phyloP scores from a whole-genome alignment of 64 coral and sea anemone genomes.

The Montipora sp. region DNA sequence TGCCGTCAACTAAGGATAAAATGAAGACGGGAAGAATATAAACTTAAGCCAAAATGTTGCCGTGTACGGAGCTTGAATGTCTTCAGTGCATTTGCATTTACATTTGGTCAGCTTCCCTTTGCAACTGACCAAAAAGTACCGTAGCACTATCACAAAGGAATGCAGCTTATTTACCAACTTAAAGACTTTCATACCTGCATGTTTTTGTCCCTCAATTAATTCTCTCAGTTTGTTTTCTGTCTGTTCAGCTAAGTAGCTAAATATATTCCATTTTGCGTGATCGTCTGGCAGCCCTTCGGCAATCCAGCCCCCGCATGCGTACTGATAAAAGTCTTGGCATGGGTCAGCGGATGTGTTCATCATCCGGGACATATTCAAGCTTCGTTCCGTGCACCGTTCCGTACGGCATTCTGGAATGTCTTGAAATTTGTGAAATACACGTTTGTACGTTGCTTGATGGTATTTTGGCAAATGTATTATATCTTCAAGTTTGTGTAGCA shows the following conservation, averaged over 20 bases:
- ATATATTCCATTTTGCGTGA: conserved; percentile 33
- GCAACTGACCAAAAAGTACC: background rate
- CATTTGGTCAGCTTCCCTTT: no score
- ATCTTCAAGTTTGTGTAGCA: background rate
- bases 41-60: background rate
- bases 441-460: background rate
- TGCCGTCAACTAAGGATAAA: conserved; percentile 9
- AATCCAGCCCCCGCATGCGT: conserved; percentile 43
- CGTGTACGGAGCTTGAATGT: no score
- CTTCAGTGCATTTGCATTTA: no score
- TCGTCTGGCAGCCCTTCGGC: background rate
- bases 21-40: background rate
- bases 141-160: background rate
- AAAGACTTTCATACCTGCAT: background rate
- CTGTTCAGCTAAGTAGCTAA: background rate
- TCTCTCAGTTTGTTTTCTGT: background rate
- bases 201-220: conserved; percentile 6
- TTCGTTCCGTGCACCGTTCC: conserved; percentile 1
- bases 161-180: no score
- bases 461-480: background rate
- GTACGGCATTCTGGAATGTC: background rate
- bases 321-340: conserved; percentile 18
- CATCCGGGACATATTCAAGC: conserved; percentile 7
- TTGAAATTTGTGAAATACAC: background rate
- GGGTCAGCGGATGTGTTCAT: conserved; percentile 17